These are phyloP conservation scores for Tipula confusa DNA, from an alignment of 2,888 invertebrate genomes.

Conservation along the genomic window DNA sequence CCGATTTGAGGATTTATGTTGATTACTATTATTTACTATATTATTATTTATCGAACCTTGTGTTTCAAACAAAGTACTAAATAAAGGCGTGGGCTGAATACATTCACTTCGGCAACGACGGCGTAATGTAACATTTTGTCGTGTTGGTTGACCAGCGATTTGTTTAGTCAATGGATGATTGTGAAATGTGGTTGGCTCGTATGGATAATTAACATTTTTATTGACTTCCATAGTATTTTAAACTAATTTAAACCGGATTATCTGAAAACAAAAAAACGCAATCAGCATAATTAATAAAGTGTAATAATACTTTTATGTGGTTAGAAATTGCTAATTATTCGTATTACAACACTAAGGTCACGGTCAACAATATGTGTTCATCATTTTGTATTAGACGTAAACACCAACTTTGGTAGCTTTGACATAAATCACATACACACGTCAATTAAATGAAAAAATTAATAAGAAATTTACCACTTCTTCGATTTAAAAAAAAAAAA, in stretches of 20 bases:
- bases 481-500: not conserved
- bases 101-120: conserved; percentile 32
- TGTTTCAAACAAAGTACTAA: not conserved
- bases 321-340: not conserved
- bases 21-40: not conserved
- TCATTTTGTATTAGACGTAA: not conserved
- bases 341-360: not conserved
- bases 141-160: not conserved
- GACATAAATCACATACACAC: not conserved
- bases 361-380: not conserved
- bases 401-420: not conserved
- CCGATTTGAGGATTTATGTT: not conserved
- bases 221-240: not conserved
- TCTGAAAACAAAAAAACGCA: not conserved
- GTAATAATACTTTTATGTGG: not conserved
- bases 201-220: not conserved
- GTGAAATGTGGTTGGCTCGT: not conserved
- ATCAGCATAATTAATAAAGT: not conserved
- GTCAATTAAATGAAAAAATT: not conserved
- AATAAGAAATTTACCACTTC: not conserved
- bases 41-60: not conserved
- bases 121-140: conserved; percentile 30
- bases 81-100: not conserved
- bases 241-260: not conserved
- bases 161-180: not conserved